Evolutionary conservation across 1,140 invertebrate genomes (phyloP).

Genomic region (Drosophila tristis): DNA sequence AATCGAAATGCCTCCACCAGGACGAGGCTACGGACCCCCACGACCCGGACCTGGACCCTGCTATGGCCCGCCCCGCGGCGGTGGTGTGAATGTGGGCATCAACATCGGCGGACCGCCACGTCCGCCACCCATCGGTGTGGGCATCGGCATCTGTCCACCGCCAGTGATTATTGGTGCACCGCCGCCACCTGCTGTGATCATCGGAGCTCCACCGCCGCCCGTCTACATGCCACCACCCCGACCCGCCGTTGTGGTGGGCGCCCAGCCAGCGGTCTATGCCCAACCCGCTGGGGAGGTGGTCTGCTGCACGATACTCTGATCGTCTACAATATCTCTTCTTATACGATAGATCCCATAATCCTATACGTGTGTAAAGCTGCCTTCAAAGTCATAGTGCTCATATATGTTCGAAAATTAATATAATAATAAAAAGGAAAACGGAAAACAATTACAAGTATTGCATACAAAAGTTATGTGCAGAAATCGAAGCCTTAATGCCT

Average conservation of each 20-base stretch:
- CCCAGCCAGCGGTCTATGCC: slow-evolving; percentile 43
- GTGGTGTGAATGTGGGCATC: slow-evolving; percentile 68
- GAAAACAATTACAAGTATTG: slow-evolving; percentile 1
- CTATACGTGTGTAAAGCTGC: no score
- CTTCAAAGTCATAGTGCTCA: background rate
- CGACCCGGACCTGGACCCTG: slow-evolving; percentile 46
- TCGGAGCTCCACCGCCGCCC: slow-evolving; percentile 38
- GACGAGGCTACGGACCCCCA: slow-evolving; percentile 53
- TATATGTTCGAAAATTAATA: slow-evolving; percentile 18
- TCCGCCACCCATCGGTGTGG: slow-evolving; percentile 63
- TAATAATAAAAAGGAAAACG: slow-evolving; percentile 26
- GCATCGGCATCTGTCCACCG: slow-evolving; percentile 55
- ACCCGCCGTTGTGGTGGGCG: slow-evolving; percentile 51
- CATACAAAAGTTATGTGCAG: no score
- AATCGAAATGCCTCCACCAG: slow-evolving; percentile 69
- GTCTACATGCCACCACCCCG: slow-evolving; percentile 33
- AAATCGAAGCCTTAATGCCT: background rate
- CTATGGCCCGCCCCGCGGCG: slow-evolving; percentile 51
- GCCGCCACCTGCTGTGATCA: slow-evolving; percentile 32
- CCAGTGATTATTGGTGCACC: slow-evolving; percentile 35
- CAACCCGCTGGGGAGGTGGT: slow-evolving; percentile 40
- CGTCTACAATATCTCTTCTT: slow-evolving; percentile 8
- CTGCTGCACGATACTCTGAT: slow-evolving; percentile 54
- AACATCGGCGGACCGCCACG: slow-evolving; percentile 62
- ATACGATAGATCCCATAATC: slow-evolving; percentile 1